phyloP scores from a whole-genome alignment of 2,113 vertebrate species.

The Anguilla rostrata region DNA sequence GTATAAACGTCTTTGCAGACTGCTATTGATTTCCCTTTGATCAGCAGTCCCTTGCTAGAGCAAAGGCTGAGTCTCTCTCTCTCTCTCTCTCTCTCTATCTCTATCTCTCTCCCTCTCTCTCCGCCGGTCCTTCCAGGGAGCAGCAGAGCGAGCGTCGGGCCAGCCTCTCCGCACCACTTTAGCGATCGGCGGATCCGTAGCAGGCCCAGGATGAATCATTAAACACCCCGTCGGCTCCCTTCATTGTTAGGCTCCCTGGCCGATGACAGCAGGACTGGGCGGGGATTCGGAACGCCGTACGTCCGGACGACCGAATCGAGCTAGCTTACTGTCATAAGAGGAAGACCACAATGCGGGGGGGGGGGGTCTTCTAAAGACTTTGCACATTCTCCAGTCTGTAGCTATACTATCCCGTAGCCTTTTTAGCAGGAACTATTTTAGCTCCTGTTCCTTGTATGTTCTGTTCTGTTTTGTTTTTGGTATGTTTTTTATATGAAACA shows the following conservation, averaged over 20 bases:
- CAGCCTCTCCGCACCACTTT: neutral
- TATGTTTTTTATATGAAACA: no score
- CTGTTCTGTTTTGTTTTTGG: no score
- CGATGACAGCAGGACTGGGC: constrained; percentile 7
- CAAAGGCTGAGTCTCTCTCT: neutral
- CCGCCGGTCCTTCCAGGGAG: constrained; percentile 20
- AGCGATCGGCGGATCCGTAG: constrained; percentile 11
- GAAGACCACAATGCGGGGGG: neutral
- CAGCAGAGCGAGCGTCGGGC: neutral
- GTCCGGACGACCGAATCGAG: neutral
- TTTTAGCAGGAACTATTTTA: no score
- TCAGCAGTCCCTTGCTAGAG: constrained; percentile 15
- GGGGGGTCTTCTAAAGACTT: no score
- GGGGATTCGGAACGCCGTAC: neutral
- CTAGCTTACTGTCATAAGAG: neutral
- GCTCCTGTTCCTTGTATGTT: no score
- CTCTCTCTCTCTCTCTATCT: constrained; percentile 27
- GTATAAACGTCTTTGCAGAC: constrained; percentile 17
- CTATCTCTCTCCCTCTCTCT: constrained; percentile 13
- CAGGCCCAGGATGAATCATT: constrained; percentile 22
- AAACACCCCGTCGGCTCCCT: neutral
- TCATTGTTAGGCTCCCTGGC: neutral
- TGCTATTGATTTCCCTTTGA: constrained; percentile 22
- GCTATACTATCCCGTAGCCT: neutral
- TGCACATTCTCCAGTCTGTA: neutral